Evolutionary conservation across 2,888 invertebrate species (phyloP), one percentile per base, ranked within the genome.

Genomic region (Lycocerus yunnanus): DNA sequence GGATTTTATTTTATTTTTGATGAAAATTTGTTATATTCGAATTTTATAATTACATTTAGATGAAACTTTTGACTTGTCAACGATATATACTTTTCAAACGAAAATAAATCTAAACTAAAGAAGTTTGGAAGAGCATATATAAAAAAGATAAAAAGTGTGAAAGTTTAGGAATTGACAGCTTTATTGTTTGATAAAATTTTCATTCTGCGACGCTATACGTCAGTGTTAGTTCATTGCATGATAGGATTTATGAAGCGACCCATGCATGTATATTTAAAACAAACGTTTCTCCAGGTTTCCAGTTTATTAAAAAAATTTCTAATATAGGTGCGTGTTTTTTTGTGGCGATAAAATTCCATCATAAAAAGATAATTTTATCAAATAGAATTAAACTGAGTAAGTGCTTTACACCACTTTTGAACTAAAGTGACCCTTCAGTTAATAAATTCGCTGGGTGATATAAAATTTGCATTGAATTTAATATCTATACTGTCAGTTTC

Each of bases 391-490:
- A 75, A 75, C 72, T 66, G 66, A 75, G 72, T 71, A 71, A 69
- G 66, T 63, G 59, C 75, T 75, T 75, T 72, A 72, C 72, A 75
- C 75, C 71, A 71, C 75, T 75, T 61, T 66, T 69, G 74, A 72
- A 72, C 63, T 59, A 60, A 74, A 72, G 74, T 69, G 68, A 68
- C 72, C 24, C 77, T 76, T 70, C 70, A 69, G 72, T 76, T 77
- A 76, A 77, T 77, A 77, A 76, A 76, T 76, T 77, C 76, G 61
- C 71, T 69, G 58, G 58, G 71, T 74, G 27, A 68, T 76, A 69
- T 76, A 70, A 78, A 78, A 78, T 78, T 77, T 77, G 78, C 78
- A 78, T 77, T 72, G 77, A 74, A 70, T 78, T 78, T 75, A 75
- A 77, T 78, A 77, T 78, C 73, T 73, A 76, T 73, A 76, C 78